These are phyloP conservation scores for Argyrosomus regius DNA, from an alignment of 2,797 vertebrate species.

Conservation along the genomic window DNA sequence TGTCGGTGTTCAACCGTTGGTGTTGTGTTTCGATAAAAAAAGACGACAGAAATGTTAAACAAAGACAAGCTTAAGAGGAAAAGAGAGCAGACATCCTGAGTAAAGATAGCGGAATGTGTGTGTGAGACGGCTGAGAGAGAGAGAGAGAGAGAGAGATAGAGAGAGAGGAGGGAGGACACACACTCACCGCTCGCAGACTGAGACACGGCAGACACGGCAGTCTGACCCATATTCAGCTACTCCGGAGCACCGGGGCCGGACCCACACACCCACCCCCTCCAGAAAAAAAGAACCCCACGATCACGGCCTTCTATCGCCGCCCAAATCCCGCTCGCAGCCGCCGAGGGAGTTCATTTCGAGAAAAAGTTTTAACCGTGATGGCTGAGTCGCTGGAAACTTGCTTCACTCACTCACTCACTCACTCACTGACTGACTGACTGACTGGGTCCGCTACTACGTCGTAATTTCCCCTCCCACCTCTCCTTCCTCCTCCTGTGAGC, in stretches of 20 bases:
- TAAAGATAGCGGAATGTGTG: conserved; percentile 72
- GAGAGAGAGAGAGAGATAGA: neutral
- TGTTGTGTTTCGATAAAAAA: neutral
- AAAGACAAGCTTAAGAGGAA: neutral
- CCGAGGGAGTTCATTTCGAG: conserved; percentile 58
- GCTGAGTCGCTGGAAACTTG: conserved; percentile 71
- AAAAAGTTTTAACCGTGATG: conserved; percentile 49
- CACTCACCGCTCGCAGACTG: conserved; percentile 77
- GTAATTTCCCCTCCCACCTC: conserved; percentile 68
- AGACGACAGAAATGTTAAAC: neutral
- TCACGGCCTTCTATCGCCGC: conserved; percentile 58
- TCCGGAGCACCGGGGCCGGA: conserved; percentile 41
- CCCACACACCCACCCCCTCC: neutral
- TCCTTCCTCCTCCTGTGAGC: conserved; percentile 50
- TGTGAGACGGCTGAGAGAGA: conserved; percentile 15
- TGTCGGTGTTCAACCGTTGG: neutral
- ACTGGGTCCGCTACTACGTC: conserved; percentile 65
- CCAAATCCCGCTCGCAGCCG: conserved; percentile 38
- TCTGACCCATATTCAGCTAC: conserved; percentile 80
- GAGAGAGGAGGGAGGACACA: conserved; percentile 26
- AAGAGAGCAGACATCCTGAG: conserved; percentile 61
- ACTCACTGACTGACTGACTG: conserved; percentile 41
- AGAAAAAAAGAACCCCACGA: conserved; percentile 16
- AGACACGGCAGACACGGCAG: conserved; percentile 78
- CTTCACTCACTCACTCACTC: conserved; percentile 32